These are phyloP conservation scores for Etheostoma perlongum DNA, from an alignment of 2,797 vertebrate species.

Conservation along the genomic window DNA sequence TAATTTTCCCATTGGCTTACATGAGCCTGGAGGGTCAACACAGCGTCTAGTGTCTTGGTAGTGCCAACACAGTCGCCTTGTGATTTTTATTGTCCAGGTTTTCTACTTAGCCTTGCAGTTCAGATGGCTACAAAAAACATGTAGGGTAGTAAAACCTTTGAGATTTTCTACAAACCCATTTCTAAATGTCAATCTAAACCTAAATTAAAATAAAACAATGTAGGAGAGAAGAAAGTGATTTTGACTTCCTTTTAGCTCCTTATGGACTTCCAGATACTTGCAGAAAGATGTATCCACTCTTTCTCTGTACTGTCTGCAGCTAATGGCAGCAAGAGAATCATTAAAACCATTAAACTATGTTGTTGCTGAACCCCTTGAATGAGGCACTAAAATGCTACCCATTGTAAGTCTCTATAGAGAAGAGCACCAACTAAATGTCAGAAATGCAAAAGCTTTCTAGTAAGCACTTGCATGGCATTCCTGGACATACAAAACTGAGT, in stretches of 20 bases:
- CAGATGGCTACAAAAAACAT: constrained; percentile 3
- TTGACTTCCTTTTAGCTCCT: neutral
- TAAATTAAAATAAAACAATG: constrained; percentile 7
- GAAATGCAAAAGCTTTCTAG: constrained; percentile 42
- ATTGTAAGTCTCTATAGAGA: constrained; percentile 15
- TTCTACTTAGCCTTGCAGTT: neutral
- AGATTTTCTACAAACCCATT: constrained; percentile 7
- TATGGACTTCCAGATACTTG: neutral
- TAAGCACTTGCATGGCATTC: constrained; percentile 13
- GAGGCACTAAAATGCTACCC: neutral
- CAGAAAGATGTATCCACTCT: neutral
- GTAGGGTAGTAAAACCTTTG: constrained; percentile 13
- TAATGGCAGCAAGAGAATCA: neutral
- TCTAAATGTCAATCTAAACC: constrained; percentile 15
- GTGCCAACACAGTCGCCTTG: neutral
- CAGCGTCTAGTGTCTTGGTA: neutral
- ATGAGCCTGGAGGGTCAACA: neutral
- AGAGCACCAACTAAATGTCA: constrained; percentile 30
- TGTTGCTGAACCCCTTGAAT: constrained; percentile 25
- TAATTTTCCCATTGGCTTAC: neutral
- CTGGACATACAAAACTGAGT: neutral
- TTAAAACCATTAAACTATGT: neutral
- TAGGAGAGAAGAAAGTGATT: neutral
- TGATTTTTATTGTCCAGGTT: neutral
- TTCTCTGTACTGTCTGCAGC: neutral